Conservation (phyloP, 2,113 vertebrate genomes). For the Monopterus albus region DNA sequence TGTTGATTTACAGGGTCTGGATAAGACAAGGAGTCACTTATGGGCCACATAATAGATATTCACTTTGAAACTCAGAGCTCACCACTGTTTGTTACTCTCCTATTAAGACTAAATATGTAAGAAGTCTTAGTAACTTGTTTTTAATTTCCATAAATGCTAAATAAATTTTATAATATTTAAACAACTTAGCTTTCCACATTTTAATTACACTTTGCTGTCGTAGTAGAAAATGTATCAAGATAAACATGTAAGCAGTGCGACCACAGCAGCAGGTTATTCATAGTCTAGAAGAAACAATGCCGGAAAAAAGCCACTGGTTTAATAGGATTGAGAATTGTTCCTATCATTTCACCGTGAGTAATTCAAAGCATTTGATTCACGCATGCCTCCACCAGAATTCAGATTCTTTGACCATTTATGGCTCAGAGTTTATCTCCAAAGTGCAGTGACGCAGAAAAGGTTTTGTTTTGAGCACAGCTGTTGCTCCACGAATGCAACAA, state of each 20-base stretch:
- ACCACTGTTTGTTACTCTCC: conserved; percentile 33
- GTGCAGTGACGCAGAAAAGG: conserved; percentile 21
- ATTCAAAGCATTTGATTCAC: conserved; percentile 36
- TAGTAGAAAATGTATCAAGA: background rate
- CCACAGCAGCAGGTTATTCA: background rate
- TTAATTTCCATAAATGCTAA: conserved; percentile 20
- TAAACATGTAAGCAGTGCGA: background rate
- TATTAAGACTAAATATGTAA: background rate
- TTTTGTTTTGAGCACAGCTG: conserved; percentile 39
- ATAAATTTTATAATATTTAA: conserved; percentile 32
- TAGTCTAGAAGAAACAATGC: conserved; percentile 8
- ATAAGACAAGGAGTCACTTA: conserved; percentile 50
- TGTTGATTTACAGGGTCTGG: conserved; percentile 28
- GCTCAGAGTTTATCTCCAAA: conserved; percentile 7
- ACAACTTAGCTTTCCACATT: background rate
- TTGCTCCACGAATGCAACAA: background rate
- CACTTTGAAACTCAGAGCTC: background rate
- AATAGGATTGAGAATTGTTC: conserved; percentile 7
- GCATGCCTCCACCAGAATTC: conserved; percentile 13
- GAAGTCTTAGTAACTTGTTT: background rate
- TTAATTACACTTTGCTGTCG: conserved; percentile 8
- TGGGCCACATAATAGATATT: conserved; percentile 23
- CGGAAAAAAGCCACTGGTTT: conserved; percentile 1
- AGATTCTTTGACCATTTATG: conserved; percentile 48
- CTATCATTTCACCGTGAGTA: conserved; percentile 4